Evolutionary conservation across 1,140 invertebrate genomes (phyloP).

Genomic region (Trichoplusia ni): DNA sequence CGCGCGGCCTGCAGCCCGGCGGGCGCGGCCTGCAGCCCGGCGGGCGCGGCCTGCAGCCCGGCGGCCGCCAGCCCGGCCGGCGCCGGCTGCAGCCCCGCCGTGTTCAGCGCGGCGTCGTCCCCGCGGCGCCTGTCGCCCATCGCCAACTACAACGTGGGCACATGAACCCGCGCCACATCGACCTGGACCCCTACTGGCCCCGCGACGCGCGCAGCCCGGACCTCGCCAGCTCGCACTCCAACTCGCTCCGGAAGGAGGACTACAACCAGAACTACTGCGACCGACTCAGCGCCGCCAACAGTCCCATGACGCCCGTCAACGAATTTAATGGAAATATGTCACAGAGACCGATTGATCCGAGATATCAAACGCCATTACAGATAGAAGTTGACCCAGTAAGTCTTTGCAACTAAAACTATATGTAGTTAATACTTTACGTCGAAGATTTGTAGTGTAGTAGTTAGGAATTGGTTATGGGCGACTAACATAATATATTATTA

Average conservation of each 20-base stretch:
- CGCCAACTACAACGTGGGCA: slow-evolving; percentile 78
- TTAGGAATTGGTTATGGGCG: slow-evolving; percentile 9
- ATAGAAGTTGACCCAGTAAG: slow-evolving; percentile 87
- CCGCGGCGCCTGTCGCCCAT: slow-evolving; percentile 75
- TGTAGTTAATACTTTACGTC: slow-evolving; percentile 17
- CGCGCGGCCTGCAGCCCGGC: slow-evolving; percentile 16
- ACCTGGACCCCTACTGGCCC: slow-evolving; percentile 76
- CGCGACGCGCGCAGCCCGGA: slow-evolving; percentile 64
- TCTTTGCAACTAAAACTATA: slow-evolving; percentile 43
- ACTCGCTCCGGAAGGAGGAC: slow-evolving; percentile 67
- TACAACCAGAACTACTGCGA: slow-evolving; percentile 78
- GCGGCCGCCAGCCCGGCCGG: too few relatives aligned
- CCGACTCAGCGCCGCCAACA: slow-evolving; percentile 61
- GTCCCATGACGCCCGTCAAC: slow-evolving; percentile 60
- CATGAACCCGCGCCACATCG: slow-evolving; percentile 80
- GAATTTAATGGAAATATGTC: slow-evolving; percentile 70
- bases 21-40: slow-evolving; percentile 65
- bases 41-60: slow-evolving; percentile 66
- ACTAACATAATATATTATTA: slow-evolving; percentile 23
- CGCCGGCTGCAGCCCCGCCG: slow-evolving; percentile 67
- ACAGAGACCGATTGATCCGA: slow-evolving; percentile 57
- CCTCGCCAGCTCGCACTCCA: slow-evolving; percentile 59
- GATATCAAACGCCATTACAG: slow-evolving; percentile 81
- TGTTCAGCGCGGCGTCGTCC: slow-evolving; percentile 74
- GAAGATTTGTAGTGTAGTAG: slow-evolving; percentile 14